Conservation (phyloP, 92 coral and sea anemone genomes). For the Isaurus tuberculatus region DNA sequence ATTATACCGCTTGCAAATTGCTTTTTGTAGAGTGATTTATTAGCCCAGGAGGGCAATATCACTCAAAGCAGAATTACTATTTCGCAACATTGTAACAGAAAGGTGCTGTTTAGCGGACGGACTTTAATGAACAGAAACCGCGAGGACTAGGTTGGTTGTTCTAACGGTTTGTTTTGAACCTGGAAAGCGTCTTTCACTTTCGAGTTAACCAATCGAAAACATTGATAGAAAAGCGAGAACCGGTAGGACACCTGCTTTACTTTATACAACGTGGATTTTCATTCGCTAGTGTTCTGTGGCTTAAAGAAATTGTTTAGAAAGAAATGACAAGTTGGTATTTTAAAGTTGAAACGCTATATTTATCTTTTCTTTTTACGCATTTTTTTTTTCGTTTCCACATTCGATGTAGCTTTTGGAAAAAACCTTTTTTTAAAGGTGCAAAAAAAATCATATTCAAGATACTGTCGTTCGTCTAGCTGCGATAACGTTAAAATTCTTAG, state of each 20-base stretch:
- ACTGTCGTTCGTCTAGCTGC: constrained; percentile 7
- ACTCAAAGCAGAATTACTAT: too few relatives aligned
- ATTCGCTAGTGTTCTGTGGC: constrained; percentile 51
- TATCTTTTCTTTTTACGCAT: not conserved
- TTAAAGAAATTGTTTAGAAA: not conserved
- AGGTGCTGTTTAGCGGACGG: not conserved
- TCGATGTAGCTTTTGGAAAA: not conserved
- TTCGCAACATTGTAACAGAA: not conserved
- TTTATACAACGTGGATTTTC: constrained; percentile 43
- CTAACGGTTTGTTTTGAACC: constrained; percentile 24
- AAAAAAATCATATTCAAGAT: not conserved
- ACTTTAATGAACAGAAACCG: constrained; percentile 7
- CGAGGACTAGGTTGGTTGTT: not conserved
- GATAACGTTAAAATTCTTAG: not conserved
- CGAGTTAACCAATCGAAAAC: constrained; percentile 20
- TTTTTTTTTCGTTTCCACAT: not conserved
- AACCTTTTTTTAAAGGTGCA: not conserved
- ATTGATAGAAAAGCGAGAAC: constrained; percentile 20
- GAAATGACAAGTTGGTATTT: constrained; percentile 10
- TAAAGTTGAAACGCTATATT: not conserved
- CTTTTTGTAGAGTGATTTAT: not conserved
- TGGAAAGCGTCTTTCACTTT: constrained; percentile 6
- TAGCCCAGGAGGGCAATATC: too few relatives aligned
- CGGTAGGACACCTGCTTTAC: constrained; percentile 73
- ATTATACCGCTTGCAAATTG: constrained; percentile 15